Conservation (phyloP, 1,140 invertebrate genomes). For the Magallana angulata region DNA sequence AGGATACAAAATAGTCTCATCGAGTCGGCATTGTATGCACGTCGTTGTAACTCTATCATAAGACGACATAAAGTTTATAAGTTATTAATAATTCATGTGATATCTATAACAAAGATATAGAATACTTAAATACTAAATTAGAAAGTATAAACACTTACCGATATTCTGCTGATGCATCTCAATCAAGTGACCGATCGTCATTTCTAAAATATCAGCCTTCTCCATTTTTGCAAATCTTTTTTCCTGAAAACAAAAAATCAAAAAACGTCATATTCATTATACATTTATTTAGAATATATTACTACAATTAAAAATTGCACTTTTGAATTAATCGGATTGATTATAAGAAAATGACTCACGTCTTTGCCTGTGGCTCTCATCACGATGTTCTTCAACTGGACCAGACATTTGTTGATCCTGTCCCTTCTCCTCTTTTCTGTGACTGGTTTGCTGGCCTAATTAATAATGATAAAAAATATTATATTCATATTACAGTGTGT, state of each 20-base stretch:
- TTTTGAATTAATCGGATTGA: too few species aligned
- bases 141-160: neutral
- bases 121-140: too few species aligned
- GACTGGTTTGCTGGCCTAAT: constrained; percentile 91
- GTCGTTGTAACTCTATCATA: too few species aligned
- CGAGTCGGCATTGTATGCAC: too few species aligned
- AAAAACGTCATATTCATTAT: neutral
- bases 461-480: neutral
- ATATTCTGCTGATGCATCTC: constrained; percentile 64
- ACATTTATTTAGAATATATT: too few species aligned
- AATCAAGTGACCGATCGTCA: constrained; percentile 88
- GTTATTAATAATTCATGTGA: too few species aligned
- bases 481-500: too few species aligned
- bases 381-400: constrained; percentile 90
- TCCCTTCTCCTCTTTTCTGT: constrained; percentile 93
- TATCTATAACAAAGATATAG: too few species aligned
- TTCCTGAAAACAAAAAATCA: constrained; percentile 54
- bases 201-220: constrained; percentile 67
- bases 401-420: constrained; percentile 91
- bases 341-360: constrained; percentile 23
- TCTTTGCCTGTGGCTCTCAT: constrained; percentile 57
- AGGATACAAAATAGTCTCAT: too few species aligned
- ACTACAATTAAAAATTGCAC: too few species aligned
- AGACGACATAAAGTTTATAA: too few species aligned
- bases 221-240: constrained; percentile 58